These are phyloP conservation scores for Plestiodon gilberti DNA, from an alignment of 2,113 vertebrate species.

Conservation along the genomic window DNA sequence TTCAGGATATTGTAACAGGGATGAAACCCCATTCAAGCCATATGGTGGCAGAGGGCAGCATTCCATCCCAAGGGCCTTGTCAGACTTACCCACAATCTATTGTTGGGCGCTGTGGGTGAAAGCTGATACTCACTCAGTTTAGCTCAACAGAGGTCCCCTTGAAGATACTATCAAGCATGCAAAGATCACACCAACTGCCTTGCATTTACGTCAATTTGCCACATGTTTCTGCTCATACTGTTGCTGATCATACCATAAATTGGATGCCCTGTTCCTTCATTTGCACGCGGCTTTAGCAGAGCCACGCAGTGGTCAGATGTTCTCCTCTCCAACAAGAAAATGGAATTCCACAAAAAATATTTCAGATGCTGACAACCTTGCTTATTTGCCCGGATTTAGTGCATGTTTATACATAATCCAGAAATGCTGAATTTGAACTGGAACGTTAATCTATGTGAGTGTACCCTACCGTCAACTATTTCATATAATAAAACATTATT, in stretches of 20 bases:
- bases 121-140: slow-evolving; percentile 75
- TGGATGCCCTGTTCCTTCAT: neutral
- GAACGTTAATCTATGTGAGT: neutral
- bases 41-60: slow-evolving; percentile 71
- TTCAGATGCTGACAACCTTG: neutral
- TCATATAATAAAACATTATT: neutral
- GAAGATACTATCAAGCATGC: slow-evolving; percentile 65
- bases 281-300: neutral
- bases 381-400: no score
- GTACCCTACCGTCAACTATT: neutral
- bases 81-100: slow-evolving; percentile 79
- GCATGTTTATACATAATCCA: neutral
- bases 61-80: slow-evolving; percentile 75
- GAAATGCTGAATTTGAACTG: slow-evolving; percentile 6
- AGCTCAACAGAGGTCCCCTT: slow-evolving; percentile 62
- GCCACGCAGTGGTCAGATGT: neutral
- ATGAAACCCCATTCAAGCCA: slow-evolving; percentile 70
- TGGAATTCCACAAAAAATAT: neutral
- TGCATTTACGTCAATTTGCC: slow-evolving; percentile 37
- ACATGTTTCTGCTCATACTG: slow-evolving; percentile 16
- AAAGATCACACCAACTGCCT: slow-evolving; percentile 42
- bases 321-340: neutral
- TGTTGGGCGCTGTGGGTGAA: slow-evolving; percentile 74
- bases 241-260: neutral
- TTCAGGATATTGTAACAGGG: slow-evolving; percentile 67